Base-by-base conservation (phyloP, 2,888 invertebrate species). In the Clitarchus hookeri region DNA sequence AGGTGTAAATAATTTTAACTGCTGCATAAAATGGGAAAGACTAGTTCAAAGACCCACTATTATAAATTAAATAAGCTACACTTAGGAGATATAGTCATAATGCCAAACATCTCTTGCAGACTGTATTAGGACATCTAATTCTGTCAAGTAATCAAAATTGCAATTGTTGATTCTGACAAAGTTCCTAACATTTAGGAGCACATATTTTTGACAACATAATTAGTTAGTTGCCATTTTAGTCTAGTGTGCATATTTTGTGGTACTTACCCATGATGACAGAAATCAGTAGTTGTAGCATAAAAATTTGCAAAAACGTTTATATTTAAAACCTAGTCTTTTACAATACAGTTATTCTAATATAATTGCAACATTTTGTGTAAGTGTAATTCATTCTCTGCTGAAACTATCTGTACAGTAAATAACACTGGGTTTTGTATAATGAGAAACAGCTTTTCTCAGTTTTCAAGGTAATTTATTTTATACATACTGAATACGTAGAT, bases 141-240 rank as follows among this genome's bases (percentile, higher is more conserved):
- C 19, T 65, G 19, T 65, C 23, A 65, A 16, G 65, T 65, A 23
- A 65, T 65, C n/a, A n/a, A 23, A 65, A 16, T 65, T n/a, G 16
- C 11, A 16, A 65, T 8, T n/a, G 16, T 16, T 65, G 11, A 23
- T n/a, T 65, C 19, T 65, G 8, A 9, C n/a, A n/a, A n/a, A n/a
- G 65, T 65, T 65, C 65, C 65, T 65, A 65, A 65, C 65, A 65
- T 65, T 65, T 65, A 65, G 65, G 65, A 65, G 65, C 65, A 65
- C 11, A 19, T 65, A 65, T 65, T 65, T 53, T 65, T 65, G 23
- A 16, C 65, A 65, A 65, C 65, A 65, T 23, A 65, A n/a, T 65
- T 6, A 19, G 16, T 19, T 65, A 65, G n/a, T 23, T 16, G 19
- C 23, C 8, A 65, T 23, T 65, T 65, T 23, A 65, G 0, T 65